Percentiles rank a stretch among this genome's conserved stretches.
Evolutionary conservation across 2,113 vertebrate species (phyloP).

Genomic region (Chlorodrepanis virens): DNA sequence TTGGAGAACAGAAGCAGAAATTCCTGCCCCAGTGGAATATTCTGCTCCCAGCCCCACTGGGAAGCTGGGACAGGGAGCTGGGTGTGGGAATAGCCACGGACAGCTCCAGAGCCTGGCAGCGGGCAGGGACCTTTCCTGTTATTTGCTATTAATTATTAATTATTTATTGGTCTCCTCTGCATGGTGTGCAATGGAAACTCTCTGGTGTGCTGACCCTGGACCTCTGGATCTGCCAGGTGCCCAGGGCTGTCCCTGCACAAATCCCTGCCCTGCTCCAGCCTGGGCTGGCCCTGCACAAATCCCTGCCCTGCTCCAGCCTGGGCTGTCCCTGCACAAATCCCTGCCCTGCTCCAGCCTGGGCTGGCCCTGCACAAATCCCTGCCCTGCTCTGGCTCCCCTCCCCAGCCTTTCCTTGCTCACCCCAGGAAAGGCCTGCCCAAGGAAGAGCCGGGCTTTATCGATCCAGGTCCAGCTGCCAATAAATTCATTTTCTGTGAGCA

Average conservation of each 20-base stretch:
- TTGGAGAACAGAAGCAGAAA: background rate
- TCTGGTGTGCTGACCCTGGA: rapidly evolving
- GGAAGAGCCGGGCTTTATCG: background rate
- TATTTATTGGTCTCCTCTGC: background rate
- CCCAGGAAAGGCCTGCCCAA: background rate
- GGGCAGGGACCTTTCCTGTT: background rate
- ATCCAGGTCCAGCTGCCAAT: background rate
- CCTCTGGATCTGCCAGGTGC: rapidly evolving
- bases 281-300: too few relatives aligned
- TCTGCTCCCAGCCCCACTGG: background rate
- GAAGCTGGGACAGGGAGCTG: background rate
- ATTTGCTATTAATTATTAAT: background rate
- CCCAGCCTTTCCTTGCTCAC: background rate
- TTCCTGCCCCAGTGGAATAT: background rate
- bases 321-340: too few relatives aligned
- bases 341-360: too few relatives aligned
- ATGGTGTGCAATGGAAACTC: rapidly evolving
- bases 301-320: too few relatives aligned
- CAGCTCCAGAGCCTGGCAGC: background rate
- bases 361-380: background rate
- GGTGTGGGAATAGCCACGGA: rapidly evolving
- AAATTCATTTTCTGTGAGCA: background rate
- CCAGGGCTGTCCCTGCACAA: background rate
- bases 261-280: too few relatives aligned
- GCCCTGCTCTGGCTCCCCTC: background rate